A percentile compares a stretch with the other conserved stretches of the same genome.
Conservation (phyloP, 2,888 invertebrate genomes). For the Synanthedon formicaeformis region DNA sequence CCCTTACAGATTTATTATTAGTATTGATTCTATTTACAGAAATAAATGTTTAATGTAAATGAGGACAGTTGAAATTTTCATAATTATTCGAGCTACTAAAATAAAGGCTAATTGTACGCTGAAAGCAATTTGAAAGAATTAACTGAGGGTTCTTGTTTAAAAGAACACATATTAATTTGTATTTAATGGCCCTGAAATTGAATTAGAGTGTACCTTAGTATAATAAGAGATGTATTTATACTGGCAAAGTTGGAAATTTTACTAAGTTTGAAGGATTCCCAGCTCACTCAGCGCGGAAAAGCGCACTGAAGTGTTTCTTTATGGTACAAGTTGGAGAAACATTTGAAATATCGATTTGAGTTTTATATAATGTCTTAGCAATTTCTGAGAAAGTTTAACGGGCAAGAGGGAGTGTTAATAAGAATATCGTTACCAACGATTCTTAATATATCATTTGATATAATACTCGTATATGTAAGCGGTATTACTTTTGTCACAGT, state of each 20-base stretch:
- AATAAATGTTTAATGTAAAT: neutral
- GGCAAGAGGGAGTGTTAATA: too few relatives aligned
- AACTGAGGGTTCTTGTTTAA: neutral
- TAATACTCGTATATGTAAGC: too few relatives aligned
- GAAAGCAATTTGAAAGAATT: neutral
- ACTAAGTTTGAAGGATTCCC: conserved; percentile 34
- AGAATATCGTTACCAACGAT: too few relatives aligned
- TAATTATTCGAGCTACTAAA: neutral
- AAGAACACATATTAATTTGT: conserved; percentile 29
- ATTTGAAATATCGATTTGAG: conserved; percentile 50
- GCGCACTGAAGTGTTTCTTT: conserved; percentile 57
- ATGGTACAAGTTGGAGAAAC: conserved; percentile 45
- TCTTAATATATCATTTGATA: too few relatives aligned
- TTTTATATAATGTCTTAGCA: conserved; percentile 21
- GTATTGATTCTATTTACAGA: too few relatives aligned
- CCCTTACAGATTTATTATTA: too few relatives aligned
- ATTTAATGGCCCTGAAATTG: conserved; percentile 49
- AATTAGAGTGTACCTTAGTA: conserved; percentile 37
- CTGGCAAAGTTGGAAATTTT: conserved; percentile 34
- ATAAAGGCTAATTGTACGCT: neutral
- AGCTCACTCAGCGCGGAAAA: conserved; percentile 40
- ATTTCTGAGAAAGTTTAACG: too few relatives aligned
- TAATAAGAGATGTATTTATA: conserved; percentile 43
- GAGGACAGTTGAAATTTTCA: neutral
- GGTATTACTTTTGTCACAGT: too few relatives aligned